Percentiles rank a stretch among this genome's conserved stretches.
Conservation (phyloP, 2,113 vertebrate genomes). For the Lycaon pictus region DNA sequence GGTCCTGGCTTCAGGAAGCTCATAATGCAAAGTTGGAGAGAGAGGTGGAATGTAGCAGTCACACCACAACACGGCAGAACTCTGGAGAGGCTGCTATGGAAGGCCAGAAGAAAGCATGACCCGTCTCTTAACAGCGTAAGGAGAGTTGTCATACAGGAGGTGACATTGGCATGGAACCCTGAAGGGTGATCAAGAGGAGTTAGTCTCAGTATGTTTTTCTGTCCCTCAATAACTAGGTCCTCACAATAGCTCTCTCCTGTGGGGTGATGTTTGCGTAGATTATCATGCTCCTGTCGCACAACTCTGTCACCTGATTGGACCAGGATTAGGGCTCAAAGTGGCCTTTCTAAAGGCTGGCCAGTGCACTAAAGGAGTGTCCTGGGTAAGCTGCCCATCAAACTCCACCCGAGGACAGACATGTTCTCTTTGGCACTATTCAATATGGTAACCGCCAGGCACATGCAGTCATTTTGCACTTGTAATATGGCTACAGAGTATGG, state of each 20-base stretch:
- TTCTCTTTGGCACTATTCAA: background rate
- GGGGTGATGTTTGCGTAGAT: background rate
- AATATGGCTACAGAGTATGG: background rate
- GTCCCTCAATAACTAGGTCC: background rate
- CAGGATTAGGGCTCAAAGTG: background rate
- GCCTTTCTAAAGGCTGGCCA: background rate
- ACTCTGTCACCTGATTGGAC: too few relatives aligned
- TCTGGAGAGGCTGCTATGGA: background rate
- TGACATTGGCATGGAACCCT: accelerated
- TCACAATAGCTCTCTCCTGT: background rate
- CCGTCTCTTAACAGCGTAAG: background rate
- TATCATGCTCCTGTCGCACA: background rate
- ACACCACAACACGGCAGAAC: background rate
- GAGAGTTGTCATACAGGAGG: background rate
- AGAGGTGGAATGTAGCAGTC: background rate
- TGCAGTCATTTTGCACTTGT: background rate
- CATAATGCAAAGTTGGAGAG: background rate
- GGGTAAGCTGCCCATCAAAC: too few relatives aligned
- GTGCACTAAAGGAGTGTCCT: background rate
- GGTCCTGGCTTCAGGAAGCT: background rate
- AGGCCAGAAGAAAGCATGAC: background rate
- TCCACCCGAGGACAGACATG: background rate
- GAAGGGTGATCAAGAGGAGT: background rate
- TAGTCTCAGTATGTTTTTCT: background rate
- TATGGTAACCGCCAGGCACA: background rate